A percentile compares a stretch with the other conserved stretches of the same genome.
Conservation (phyloP, 2,888 invertebrate genomes). For the Elaeidobius kamerunicus region DNA sequence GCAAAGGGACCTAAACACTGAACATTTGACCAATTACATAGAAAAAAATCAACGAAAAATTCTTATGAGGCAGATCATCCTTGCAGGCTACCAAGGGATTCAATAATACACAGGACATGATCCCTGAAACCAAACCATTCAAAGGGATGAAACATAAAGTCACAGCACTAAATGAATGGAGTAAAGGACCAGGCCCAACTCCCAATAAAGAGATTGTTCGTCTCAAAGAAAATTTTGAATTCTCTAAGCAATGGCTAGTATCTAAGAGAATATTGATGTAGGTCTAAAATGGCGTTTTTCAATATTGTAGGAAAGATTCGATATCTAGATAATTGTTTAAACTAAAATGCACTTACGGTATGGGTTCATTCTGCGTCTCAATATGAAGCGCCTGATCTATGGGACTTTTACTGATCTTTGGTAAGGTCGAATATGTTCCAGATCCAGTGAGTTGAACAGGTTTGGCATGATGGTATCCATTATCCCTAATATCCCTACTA, state of each 20-base stretch:
- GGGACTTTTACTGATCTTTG: conserved; percentile 44
- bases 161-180: too few species aligned
- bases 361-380: conserved; percentile 79
- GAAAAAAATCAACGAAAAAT: too few species aligned
- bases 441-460: conserved; percentile 50
- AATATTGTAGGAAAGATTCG: not conserved
- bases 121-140: too few species aligned
- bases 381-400: conserved; percentile 79
- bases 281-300: not conserved
- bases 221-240: too few species aligned
- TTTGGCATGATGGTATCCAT: conserved; percentile 50
- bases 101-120: too few species aligned
- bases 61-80: too few species aligned
- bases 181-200: too few species aligned
- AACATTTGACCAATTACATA: too few species aligned
- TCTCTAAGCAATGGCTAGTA: not conserved
- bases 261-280: not conserved
- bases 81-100: too few species aligned
- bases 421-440: conserved; percentile 48
- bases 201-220: too few species aligned
- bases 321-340: not conserved
- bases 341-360: conserved; percentile 73
- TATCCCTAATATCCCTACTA: conserved; percentile 19
- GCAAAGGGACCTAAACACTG: too few species aligned
- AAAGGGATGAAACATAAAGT: too few species aligned